Conservation (phyloP, 2,888 invertebrate genomes). For the Tillus elongatus region DNA sequence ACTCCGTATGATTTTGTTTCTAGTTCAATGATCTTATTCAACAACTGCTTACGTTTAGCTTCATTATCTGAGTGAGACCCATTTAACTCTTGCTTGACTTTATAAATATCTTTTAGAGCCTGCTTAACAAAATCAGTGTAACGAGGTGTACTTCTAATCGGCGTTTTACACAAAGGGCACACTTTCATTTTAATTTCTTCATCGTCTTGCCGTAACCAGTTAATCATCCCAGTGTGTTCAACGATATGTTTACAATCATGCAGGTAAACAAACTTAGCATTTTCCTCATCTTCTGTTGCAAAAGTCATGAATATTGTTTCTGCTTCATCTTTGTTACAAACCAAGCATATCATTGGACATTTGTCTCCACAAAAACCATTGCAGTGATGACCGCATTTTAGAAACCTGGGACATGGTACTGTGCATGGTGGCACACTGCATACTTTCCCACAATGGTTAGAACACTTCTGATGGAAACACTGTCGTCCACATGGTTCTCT, state of each 20-base stretch:
- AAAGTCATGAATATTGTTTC: slow-evolving; percentile 24
- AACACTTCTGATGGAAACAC: slow-evolving; percentile 47
- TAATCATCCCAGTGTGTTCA: slow-evolving; percentile 25
- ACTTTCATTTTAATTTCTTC: slow-evolving; percentile 19
- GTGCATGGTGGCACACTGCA: slow-evolving; percentile 44
- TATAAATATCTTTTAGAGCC: slow-evolving; percentile 20
- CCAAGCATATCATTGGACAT: slow-evolving; percentile 26
- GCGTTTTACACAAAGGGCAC: slow-evolving; percentile 27
- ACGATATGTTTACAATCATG: slow-evolving; percentile 27
- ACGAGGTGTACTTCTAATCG: slow-evolving; percentile 25
- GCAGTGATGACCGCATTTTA: slow-evolving; percentile 52
- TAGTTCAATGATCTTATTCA: not conserved
- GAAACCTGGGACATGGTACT: slow-evolving; percentile 36
- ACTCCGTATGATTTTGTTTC: no score
- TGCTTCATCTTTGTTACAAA: slow-evolving; percentile 23
- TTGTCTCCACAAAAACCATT: slow-evolving; percentile 63
- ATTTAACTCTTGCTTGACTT: slow-evolving; percentile 17
- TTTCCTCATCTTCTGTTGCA: slow-evolving; percentile 28
- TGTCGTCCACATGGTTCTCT: slow-evolving; percentile 28
- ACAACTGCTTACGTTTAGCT: slow-evolving; percentile 8
- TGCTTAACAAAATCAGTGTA: slow-evolving; percentile 26
- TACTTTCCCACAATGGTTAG: slow-evolving; percentile 41
- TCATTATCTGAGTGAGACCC: slow-evolving; percentile 6
- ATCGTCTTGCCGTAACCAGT: slow-evolving; percentile 21
- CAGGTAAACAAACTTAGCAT: slow-evolving; percentile 27